Conservation (phyloP, 2,888 invertebrate genomes). For the Thecophora atra region DNA sequence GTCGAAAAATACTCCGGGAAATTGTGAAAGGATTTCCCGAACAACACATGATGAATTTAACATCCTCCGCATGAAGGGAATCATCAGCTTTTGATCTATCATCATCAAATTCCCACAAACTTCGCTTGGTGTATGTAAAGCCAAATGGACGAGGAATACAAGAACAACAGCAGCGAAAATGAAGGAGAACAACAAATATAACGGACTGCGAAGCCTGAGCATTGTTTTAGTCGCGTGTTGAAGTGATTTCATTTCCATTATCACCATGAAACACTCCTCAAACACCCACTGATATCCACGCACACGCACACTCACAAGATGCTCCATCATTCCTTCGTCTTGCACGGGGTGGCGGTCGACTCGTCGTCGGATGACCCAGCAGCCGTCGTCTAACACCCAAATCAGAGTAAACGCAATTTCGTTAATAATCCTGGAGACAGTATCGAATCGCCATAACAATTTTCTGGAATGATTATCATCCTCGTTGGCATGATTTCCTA, state of each 20-base stretch:
- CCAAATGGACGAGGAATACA: neutral
- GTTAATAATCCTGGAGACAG: slow-evolving; percentile 65
- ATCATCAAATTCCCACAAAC: slow-evolving; percentile 41
- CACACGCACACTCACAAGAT: slow-evolving; percentile 7
- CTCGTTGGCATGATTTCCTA: slow-evolving; percentile 46
- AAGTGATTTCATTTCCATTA: slow-evolving; percentile 47
- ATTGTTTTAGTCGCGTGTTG: slow-evolving; percentile 26
- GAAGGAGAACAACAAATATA: neutral
- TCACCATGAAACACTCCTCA: slow-evolving; percentile 14
- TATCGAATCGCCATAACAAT: slow-evolving; percentile 64
- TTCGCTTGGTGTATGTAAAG: neutral
- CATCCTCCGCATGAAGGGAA: slow-evolving; percentile 27
- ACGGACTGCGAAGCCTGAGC: slow-evolving; percentile 20
- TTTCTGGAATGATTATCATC: slow-evolving; percentile 60
- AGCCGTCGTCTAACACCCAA: slow-evolving; percentile 58
- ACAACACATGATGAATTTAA: slow-evolving; percentile 33
- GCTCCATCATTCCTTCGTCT: neutral
- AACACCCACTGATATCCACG: neutral
- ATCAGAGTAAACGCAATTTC: slow-evolving; percentile 63
- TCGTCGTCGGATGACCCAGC: neutral
- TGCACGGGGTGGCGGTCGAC: neutral
- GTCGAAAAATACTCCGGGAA: neutral
- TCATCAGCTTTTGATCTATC: slow-evolving; percentile 41
- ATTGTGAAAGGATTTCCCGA: slow-evolving; percentile 33
- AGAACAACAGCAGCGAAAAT: slow-evolving; percentile 2